Percentiles rank a stretch among this genome's conserved stretches.
Evolutionary conservation across 2,888 invertebrate species (phyloP).

Genomic region (Coenonympha glycerion): DNA sequence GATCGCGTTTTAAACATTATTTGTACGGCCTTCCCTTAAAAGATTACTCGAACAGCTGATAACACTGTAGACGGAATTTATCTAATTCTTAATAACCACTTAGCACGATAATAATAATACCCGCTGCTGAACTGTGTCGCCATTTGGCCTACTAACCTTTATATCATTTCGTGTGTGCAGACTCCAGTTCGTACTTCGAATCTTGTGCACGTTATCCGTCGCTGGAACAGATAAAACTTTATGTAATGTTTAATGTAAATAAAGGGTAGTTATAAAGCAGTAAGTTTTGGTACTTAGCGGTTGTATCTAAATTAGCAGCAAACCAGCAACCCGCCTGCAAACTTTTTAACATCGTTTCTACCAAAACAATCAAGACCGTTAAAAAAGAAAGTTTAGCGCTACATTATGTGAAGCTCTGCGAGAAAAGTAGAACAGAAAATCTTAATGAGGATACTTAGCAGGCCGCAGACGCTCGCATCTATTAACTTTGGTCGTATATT

Average conservation of each 20-base stretch:
- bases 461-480: no score
- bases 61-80: slow-evolving; percentile 41
- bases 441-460: background rate
- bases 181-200: slow-evolving; percentile 16
- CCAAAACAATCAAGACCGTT: background rate
- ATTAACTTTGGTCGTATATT: no score
- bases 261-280: slow-evolving; percentile 15
- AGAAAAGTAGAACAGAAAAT: slow-evolving; percentile 1
- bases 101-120: slow-evolving; percentile 12
- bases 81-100: slow-evolving; percentile 30
- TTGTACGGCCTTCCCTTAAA: no score
- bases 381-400: slow-evolving; percentile 2
- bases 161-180: slow-evolving; percentile 35
- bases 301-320: no score
- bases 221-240: slow-evolving; percentile 22
- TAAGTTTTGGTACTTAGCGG: no score
- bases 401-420: background rate
- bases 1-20: no score
- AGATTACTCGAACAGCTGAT: slow-evolving; percentile 37
- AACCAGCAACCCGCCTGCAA: no score
- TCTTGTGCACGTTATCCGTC: slow-evolving; percentile 15
- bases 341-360: background rate
- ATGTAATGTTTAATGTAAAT: slow-evolving; percentile 22
- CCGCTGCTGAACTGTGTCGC: slow-evolving; percentile 29
- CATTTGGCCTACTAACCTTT: slow-evolving; percentile 54